A percentile compares a stretch with the other conserved stretches of the same genome.
Conservation (phyloP, 2,113 vertebrate genomes). For the Platysternon megacephalum region DNA sequence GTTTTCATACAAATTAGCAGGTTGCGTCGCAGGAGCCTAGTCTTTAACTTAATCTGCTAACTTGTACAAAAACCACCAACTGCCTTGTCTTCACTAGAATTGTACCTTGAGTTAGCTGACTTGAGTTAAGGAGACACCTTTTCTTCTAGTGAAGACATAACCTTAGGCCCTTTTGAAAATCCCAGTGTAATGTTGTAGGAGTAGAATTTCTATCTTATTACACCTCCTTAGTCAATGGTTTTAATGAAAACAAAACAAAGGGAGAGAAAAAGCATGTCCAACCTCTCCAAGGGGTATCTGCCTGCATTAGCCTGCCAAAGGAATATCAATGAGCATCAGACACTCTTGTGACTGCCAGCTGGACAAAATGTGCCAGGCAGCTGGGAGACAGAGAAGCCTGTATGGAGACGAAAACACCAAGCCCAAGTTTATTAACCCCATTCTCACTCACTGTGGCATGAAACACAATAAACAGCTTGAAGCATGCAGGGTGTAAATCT, state of each 20-base stretch:
- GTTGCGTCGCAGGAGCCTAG: background rate
- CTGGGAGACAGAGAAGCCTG: background rate
- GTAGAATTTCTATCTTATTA: background rate
- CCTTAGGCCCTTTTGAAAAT: background rate
- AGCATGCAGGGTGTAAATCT: background rate
- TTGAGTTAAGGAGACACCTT: background rate
- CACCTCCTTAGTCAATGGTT: background rate
- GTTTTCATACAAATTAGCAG: background rate
- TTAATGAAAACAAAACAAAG: background rate
- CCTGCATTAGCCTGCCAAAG: background rate
- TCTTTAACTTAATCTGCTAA: background rate
- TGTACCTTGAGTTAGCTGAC: background rate
- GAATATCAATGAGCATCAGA: background rate
- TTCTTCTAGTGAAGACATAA: background rate
- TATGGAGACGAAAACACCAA: background rate
- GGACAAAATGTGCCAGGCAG: background rate
- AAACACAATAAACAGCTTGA: constrained; percentile 32
- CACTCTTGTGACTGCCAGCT: background rate
- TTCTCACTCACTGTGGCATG: constrained; percentile 21
- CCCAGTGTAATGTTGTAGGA: background rate
- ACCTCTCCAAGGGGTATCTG: background rate
- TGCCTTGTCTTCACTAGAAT: background rate
- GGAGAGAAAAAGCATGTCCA: background rate
- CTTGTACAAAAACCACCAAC: background rate
- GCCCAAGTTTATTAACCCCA: background rate